Percentiles rank a stretch among this genome's conserved stretches.
Evolutionary conservation across 1,140 invertebrate genomes (phyloP).

Genomic region (Globodera rostochiensis): DNA sequence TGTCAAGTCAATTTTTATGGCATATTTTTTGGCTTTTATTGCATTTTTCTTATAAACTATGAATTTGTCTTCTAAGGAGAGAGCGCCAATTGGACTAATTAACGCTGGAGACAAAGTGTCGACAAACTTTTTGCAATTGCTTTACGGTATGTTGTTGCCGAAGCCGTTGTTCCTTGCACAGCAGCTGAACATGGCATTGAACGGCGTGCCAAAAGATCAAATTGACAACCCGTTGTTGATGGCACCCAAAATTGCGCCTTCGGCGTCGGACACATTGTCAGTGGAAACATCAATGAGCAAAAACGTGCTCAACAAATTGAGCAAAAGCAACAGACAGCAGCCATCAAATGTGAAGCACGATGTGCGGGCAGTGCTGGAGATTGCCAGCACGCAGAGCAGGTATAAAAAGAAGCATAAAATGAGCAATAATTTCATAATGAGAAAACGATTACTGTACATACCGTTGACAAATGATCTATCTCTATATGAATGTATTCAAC

Average conservation of each 20-base stretch:
- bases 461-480: too few relatives aligned
- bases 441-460: too few relatives aligned
- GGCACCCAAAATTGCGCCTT: too few relatives aligned
- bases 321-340: too few relatives aligned
- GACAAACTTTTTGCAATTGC: not conserved
- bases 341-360: not conserved
- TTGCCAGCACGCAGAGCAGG: not conserved
- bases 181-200: not conserved
- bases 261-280: too few relatives aligned
- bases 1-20: too few relatives aligned
- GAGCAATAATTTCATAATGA: too few relatives aligned
- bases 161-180: not conserved
- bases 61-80: not conserved
- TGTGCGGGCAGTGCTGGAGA: not conserved
- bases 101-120: not conserved
- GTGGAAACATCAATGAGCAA: too few relatives aligned
- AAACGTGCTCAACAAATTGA: too few relatives aligned
- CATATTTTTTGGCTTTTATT: too few relatives aligned
- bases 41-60: too few relatives aligned
- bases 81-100: not conserved
- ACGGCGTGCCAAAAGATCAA: not conserved
- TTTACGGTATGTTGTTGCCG: not conserved
- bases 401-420: not conserved
- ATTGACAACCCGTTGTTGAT: not conserved
- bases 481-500: too few relatives aligned